A percentile compares a stretch with the other conserved stretches of the same genome.
Conservation (phyloP, 37 sponge, comb jelly and placozoan species). For the Aplysina aerophoba region DNA sequence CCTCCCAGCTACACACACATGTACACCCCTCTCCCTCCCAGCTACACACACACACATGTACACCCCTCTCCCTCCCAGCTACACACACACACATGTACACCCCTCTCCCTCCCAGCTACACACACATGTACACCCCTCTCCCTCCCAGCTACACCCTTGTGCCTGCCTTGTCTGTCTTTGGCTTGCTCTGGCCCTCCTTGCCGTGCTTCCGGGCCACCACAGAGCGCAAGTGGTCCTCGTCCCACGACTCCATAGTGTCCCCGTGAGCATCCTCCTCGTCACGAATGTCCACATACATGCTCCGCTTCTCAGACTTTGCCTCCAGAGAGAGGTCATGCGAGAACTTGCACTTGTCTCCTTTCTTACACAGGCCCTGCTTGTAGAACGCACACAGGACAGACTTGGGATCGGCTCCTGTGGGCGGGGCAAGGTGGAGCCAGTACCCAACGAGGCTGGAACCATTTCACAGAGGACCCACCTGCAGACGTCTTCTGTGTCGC, state of each 20-base stretch:
- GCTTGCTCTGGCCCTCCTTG: constrained; percentile 58
- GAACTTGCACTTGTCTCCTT: constrained; percentile 99
- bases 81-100: too few species aligned
- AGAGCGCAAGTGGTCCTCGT: constrained; percentile 90
- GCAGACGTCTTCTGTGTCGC: constrained; percentile 67
- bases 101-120: too few species aligned
- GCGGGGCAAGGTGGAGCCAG: neutral
- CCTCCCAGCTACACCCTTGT: too few species aligned
- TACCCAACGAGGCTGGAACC: neutral
- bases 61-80: too few species aligned
- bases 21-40: too few species aligned
- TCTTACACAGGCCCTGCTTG: constrained; percentile 93
- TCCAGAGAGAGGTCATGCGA: constrained; percentile 96
- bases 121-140: too few species aligned
- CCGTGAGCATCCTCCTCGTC: constrained; percentile 68
- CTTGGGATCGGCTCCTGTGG: constrained; percentile 94
- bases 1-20: too few species aligned
- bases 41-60: too few species aligned
- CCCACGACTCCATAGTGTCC: constrained; percentile 97
- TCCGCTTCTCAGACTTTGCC: constrained; percentile 88
- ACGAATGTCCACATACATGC: constrained; percentile 91
- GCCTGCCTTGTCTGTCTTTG: constrained; percentile 83
- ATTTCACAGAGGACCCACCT: neutral
- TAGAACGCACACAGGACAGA: constrained; percentile 96
- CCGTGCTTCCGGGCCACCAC: constrained; percentile 95